Conservation (phyloP, 2,888 invertebrate genomes). For the Eupithecia tripunctaria region DNA sequence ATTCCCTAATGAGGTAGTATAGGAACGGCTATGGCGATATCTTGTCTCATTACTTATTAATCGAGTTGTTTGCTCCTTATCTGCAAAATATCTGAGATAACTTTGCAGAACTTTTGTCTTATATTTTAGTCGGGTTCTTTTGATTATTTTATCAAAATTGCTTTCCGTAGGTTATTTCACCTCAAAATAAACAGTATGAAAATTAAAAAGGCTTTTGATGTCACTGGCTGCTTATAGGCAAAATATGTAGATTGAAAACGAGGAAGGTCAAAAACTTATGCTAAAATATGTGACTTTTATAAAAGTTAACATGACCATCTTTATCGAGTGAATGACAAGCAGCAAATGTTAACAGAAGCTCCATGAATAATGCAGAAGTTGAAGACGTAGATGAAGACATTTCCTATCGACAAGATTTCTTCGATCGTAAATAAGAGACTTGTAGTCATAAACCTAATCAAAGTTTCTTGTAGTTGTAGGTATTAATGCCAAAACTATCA, state of each 20-base stretch:
- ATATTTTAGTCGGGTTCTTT: background rate
- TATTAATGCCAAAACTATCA: background rate
- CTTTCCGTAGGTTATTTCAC: background rate
- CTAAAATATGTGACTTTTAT: background rate
- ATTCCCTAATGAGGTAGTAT: background rate
- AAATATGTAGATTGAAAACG: background rate
- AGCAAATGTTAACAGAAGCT: conserved; percentile 13
- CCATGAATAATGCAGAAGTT: conserved; percentile 41
- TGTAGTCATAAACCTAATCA: conserved; percentile 14
- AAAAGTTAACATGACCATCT: background rate
- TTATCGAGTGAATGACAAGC: background rate
- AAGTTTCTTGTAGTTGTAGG: conserved; percentile 3
- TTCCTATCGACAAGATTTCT: conserved; percentile 18
- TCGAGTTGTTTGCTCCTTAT: background rate
- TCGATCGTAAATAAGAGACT: conserved; percentile 19
- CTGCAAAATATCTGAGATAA: background rate
- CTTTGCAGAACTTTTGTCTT: background rate
- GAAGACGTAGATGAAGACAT: conserved; percentile 26
- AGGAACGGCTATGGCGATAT: background rate
- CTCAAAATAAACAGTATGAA: background rate
- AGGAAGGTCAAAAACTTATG: background rate
- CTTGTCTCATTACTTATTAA: background rate
- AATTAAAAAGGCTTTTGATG: background rate
- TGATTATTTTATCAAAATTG: background rate
- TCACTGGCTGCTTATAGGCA: background rate